phyloP scores from a whole-genome alignment of 23 tunicate genomes.

The Pegea sp. region DNA sequence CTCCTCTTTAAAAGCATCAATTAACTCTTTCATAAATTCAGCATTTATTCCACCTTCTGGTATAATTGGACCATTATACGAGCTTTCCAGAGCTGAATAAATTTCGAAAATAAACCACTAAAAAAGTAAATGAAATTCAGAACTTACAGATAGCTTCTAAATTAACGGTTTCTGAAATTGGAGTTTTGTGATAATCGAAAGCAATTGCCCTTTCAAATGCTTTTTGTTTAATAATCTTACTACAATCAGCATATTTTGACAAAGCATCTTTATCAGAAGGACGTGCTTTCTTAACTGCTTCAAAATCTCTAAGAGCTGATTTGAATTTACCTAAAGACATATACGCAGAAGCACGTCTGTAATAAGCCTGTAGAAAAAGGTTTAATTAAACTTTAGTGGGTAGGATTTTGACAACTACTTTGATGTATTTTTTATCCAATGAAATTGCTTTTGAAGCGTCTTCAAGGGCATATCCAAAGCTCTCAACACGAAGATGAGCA shows the following conservation, averaged over 20 bases:
- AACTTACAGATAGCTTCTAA: conserved; percentile 60
- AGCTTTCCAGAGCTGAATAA: conserved; percentile 35
- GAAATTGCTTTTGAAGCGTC: conserved; percentile 75
- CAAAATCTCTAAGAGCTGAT: conserved; percentile 77
- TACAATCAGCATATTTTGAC: conserved; percentile 69
- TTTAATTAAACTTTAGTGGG: not conserved
- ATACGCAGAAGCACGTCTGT: conserved; percentile 88
- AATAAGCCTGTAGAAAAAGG: conserved; percentile 51
- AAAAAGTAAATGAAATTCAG: not conserved
- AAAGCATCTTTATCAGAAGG: conserved; percentile 72
- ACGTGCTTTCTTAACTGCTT: conserved; percentile 56
- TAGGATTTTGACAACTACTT: conserved; percentile 11
- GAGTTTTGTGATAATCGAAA: conserved; percentile 37
- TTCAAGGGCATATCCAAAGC: conserved; percentile 72
- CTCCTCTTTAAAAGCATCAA: conserved; percentile 44
- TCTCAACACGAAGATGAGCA: conserved; percentile 63
- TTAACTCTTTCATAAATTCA: conserved; percentile 47
- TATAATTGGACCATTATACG: conserved; percentile 61
- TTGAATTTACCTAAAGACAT: conserved; percentile 96
- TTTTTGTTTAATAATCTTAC: conserved; percentile 91
- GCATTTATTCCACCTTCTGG: conserved; percentile 51
- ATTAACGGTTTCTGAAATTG: conserved; percentile 52
- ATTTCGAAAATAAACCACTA: not conserved
- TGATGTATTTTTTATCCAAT: conserved; percentile 51
- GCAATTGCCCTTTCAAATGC: conserved; percentile 96